Percentiles rank a stretch among this genome's conserved stretches.
These are phyloP conservation scores for Prionailurus viverrinus DNA, from an alignment of 2,113 vertebrate genomes.

Conservation along the genomic window DNA sequence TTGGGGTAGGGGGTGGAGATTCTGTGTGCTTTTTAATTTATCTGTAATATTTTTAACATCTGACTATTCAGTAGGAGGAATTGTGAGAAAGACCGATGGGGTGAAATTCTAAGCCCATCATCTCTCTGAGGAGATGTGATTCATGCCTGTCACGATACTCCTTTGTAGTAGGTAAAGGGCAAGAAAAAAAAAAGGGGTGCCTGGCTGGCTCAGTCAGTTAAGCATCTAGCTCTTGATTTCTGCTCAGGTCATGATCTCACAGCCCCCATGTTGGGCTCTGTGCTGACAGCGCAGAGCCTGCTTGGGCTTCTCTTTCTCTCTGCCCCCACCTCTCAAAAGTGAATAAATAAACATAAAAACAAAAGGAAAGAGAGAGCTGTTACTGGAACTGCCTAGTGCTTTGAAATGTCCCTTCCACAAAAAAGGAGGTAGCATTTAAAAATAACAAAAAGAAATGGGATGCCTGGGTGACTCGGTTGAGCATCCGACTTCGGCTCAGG, in stretches of 20 bases:
- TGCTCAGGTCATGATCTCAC: no score
- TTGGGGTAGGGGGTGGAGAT: not conserved
- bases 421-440: slow-evolving; percentile 42
- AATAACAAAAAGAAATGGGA: not conserved
- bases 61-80: not conserved
- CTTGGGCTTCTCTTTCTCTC: no score
- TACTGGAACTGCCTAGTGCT: not conserved
- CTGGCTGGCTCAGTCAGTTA: no score
- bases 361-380: not conserved
- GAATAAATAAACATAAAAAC: no score
- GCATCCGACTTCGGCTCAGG: no score
- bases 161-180: not conserved
- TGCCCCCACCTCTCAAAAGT: no score
- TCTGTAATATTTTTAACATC: not conserved
- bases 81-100: not conserved
- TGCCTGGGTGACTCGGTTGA: no score
- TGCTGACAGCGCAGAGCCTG: no score
- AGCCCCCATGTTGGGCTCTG: no score
- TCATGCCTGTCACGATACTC: not conserved
- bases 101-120: not conserved
- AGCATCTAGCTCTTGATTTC: no score
- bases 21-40: not conserved
- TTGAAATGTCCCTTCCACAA: slow-evolving; percentile 45
- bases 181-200: not conserved
- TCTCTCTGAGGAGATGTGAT: not conserved